phyloP scores from a whole-genome alignment of 2,888 invertebrate genomes.

The Reticulitermes lucifugus region DNA sequence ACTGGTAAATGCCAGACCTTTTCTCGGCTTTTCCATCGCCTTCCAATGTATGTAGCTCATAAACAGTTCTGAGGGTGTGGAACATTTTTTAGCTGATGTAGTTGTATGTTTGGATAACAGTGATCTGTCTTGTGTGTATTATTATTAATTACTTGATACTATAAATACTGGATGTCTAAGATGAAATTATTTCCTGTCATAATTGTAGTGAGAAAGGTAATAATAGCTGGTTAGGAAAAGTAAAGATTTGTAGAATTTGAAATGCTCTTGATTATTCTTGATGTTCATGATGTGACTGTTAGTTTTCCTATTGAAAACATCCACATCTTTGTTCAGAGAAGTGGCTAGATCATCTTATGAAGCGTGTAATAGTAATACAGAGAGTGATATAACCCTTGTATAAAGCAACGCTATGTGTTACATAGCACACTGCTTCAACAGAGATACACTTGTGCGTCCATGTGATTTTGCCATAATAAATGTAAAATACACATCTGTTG shows the following conservation, averaged over 20 bases:
- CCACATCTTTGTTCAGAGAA: slow-evolving; percentile 25
- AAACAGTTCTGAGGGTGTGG: slow-evolving; percentile 26
- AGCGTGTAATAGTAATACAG: slow-evolving; percentile 3
- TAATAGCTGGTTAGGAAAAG: neutral
- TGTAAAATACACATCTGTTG: slow-evolving; percentile 26
- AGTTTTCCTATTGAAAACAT: slow-evolving; percentile 8
- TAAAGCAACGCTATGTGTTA: neutral
- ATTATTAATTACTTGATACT: slow-evolving; percentile 28
- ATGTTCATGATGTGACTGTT: slow-evolving; percentile 21
- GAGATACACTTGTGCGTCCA: neutral
- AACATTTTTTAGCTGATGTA: slow-evolving; percentile 32
- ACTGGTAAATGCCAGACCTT: slow-evolving; percentile 20
- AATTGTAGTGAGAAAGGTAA: slow-evolving; percentile 17
- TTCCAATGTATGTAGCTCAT: slow-evolving; percentile 15
- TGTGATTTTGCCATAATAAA: neutral
- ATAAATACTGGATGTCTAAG: slow-evolving; percentile 34
- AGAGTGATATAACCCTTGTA: neutral
- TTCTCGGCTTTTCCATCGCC: slow-evolving; percentile 1
- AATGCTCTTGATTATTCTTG: slow-evolving; percentile 17
- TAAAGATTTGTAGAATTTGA: slow-evolving; percentile 23
- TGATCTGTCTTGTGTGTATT: slow-evolving; percentile 36
- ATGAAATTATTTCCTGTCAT: slow-evolving; percentile 28
- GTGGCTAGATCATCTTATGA: neutral
- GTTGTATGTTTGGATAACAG: slow-evolving; percentile 40
- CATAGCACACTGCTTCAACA: neutral